Evolutionary conservation across 2,888 invertebrate species (phyloP).

Genomic region (Gandaritis pyraliata): DNA sequence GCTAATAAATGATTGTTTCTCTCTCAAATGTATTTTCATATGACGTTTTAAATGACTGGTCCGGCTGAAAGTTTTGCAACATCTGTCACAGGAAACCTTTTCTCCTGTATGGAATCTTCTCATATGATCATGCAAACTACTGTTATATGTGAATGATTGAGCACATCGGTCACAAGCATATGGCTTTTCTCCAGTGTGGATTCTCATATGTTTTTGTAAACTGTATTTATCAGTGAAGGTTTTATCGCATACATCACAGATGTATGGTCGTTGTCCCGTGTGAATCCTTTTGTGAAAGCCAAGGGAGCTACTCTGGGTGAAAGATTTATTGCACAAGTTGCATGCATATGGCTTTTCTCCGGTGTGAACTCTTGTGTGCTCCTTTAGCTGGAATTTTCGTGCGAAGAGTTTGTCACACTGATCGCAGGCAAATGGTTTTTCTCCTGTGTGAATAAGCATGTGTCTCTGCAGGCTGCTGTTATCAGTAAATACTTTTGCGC

Average conservation of each 20-base stretch:
- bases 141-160: slow-evolving; percentile 13
- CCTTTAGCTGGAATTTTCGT: slow-evolving; percentile 15
- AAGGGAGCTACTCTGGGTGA: slow-evolving; percentile 18
- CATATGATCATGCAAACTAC: slow-evolving; percentile 21
- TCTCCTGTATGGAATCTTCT: slow-evolving; percentile 19
- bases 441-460: slow-evolving; percentile 22
- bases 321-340: slow-evolving; percentile 15
- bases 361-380: slow-evolving; percentile 21
- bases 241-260: slow-evolving; percentile 24
- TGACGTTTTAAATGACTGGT: slow-evolving; percentile 22
- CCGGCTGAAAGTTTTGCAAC: slow-evolving; percentile 19
- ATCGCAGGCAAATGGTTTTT: slow-evolving; percentile 19
- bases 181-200: slow-evolving; percentile 28
- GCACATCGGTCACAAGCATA: slow-evolving; percentile 24
- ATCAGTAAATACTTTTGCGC: slow-evolving; percentile 15
- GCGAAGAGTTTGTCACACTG: slow-evolving; percentile 23
- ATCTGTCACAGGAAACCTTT: slow-evolving; percentile 20
- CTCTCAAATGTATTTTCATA: slow-evolving; percentile 24
- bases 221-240: slow-evolving; percentile 18
- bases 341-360: slow-evolving; percentile 24
- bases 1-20: slow-evolving; percentile 19
- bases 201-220: slow-evolving; percentile 27
- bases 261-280: slow-evolving; percentile 10
- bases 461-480: slow-evolving; percentile 17
- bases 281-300: slow-evolving; percentile 15